phyloP scores from a whole-genome alignment of 1,140 invertebrate species.

The Linepithema humile region DNA sequence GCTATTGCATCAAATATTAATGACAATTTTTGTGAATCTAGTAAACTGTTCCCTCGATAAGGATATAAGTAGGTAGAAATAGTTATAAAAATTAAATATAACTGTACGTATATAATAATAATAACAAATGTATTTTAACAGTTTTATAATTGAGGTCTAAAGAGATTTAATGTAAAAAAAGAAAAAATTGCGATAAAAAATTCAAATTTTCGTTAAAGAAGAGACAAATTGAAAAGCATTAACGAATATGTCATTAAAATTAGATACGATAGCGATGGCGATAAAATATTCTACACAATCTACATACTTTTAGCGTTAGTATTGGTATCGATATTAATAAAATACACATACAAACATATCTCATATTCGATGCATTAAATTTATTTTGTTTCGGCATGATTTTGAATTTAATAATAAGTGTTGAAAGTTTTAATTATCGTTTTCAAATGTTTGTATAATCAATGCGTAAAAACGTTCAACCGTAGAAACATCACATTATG shows the following conservation, averaged over 20 bases:
- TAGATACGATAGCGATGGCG: background rate
- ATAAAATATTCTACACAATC: background rate
- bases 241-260: background rate
- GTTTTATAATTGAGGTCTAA: background rate
- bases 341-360: conserved; percentile 65
- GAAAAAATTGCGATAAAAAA: background rate
- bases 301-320: conserved; percentile 2
- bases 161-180: background rate
- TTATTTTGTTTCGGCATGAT: conserved; percentile 70
- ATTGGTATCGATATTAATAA: conserved; percentile 10
- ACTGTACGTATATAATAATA: background rate
- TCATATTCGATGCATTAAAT: conserved; percentile 57
- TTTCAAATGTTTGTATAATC: conserved; percentile 2
- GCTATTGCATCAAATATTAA: background rate
- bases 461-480: background rate
- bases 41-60: background rate
- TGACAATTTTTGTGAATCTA: background rate
- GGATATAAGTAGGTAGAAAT: too few species aligned
- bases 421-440: conserved; percentile 11
- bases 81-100: too few species aligned
- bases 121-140: background rate
- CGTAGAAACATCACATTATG: too few species aligned
- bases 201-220: conserved; percentile 1
- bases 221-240: background rate
- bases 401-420: conserved; percentile 13